phyloP scores from a whole-genome alignment of 2,888 invertebrate genomes.

The Epinotia bilunana region DNA sequence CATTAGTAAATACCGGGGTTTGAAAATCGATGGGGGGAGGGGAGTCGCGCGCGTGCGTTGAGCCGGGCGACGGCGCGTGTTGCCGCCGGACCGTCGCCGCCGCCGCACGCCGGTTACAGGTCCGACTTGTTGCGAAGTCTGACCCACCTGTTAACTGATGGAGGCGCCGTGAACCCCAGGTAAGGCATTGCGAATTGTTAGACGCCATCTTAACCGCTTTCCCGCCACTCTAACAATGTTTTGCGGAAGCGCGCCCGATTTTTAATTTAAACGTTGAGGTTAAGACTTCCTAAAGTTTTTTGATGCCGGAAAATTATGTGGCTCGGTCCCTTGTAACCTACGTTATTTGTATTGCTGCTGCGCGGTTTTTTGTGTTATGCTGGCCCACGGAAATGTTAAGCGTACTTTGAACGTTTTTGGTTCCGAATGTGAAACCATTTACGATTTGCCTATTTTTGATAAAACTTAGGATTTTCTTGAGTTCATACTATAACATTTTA shows the following conservation, averaged over 20 bases:
- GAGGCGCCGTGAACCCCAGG: conserved; percentile 73
- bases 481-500: too few relatives aligned
- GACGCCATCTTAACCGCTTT: conserved; percentile 33
- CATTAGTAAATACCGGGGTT: conserved; percentile 77
- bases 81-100: conserved; percentile 65
- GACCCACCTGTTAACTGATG: conserved; percentile 79
- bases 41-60: conserved; percentile 55
- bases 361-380: conserved; percentile 18
- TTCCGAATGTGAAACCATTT: background rate
- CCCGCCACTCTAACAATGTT: conserved; percentile 33
- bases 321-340: background rate
- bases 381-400: background rate
- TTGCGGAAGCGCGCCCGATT: background rate
- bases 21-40: conserved; percentile 78
- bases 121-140: conserved; percentile 73
- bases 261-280: conserved; percentile 11
- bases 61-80: conserved; percentile 63
- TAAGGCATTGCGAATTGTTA: conserved; percentile 54
- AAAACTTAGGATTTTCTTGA: too few relatives aligned
- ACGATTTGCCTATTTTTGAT: too few relatives aligned
- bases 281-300: conserved; percentile 19
- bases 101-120: conserved; percentile 66
- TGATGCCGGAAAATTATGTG: conserved; percentile 28
- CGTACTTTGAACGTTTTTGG: background rate
- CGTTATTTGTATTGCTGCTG: conserved; percentile 15